phyloP scores from a whole-genome alignment of 2,888 invertebrate genomes.

The Nebria salina region DNA sequence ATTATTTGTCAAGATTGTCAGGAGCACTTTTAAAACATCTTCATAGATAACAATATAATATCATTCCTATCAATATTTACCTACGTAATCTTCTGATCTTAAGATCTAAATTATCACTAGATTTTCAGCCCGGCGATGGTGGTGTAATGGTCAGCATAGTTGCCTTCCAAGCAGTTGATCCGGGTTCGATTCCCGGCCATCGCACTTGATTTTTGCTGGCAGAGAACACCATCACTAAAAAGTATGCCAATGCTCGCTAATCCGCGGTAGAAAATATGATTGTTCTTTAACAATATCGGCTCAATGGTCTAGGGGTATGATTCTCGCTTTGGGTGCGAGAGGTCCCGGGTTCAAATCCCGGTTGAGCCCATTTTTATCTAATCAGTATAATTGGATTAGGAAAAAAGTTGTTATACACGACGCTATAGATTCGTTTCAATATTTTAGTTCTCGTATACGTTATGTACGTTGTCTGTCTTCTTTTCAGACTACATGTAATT shows the following conservation, averaged over 20 bases:
- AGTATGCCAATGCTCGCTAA: too few species aligned
- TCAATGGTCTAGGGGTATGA: slow-evolving; percentile 77
- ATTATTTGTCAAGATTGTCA: not conserved
- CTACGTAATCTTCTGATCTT: not conserved
- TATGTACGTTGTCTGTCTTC: too few species aligned
- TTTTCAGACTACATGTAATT: too few species aligned
- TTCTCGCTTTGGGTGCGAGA: slow-evolving; percentile 74
- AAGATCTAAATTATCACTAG: not conserved
- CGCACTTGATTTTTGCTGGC: slow-evolving; percentile 53
- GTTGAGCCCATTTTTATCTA: slow-evolving; percentile 63
- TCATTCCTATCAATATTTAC: not conserved
- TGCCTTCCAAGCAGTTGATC: slow-evolving; percentile 65
- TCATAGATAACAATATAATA: not conserved
- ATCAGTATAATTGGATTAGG: too few species aligned
- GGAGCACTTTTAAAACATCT: not conserved
- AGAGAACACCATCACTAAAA: too few species aligned
- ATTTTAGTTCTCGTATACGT: too few species aligned
- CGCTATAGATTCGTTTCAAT: too few species aligned
- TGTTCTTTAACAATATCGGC: slow-evolving; percentile 57
- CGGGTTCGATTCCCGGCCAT: slow-evolving; percentile 65
- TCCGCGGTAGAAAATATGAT: not conserved
- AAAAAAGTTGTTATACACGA: too few species aligned
- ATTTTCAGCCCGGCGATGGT: slow-evolving; percentile 57
- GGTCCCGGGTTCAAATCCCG: slow-evolving; percentile 69
- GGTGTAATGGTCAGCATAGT: slow-evolving; percentile 65